phyloP scores from a whole-genome alignment of 2,888 invertebrate species.

The Drosophila acutilabella region DNA sequence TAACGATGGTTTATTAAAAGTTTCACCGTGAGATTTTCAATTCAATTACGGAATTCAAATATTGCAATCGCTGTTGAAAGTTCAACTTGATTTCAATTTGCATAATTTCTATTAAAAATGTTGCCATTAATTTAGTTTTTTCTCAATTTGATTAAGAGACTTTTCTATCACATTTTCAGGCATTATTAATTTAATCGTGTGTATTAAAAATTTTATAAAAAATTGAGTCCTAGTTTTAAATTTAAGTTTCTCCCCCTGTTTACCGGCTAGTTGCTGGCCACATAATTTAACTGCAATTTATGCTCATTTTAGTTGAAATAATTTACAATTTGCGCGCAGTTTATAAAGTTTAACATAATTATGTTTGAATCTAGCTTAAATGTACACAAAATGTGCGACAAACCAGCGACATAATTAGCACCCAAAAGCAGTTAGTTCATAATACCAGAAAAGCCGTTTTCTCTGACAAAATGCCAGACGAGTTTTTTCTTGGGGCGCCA shows the following conservation, averaged over 20 bases:
- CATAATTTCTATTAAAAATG: constrained; percentile 25
- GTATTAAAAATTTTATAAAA: constrained; percentile 5
- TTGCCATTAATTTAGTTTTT: constrained; percentile 6
- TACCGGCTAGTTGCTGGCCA: background rate
- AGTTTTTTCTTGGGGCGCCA: constrained; percentile 40
- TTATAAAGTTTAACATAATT: constrained; percentile 16
- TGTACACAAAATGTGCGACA: background rate
- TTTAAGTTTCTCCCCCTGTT: too few relatives aligned
- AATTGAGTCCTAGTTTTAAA: background rate
- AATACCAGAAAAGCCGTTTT: constrained; percentile 10
- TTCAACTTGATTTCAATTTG: constrained; percentile 19
- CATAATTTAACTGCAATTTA: background rate
- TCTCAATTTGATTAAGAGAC: background rate
- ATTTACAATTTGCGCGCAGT: constrained; percentile 5
- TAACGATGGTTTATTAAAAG: constrained; percentile 38
- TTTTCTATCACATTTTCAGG: background rate
- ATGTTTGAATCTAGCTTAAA: background rate
- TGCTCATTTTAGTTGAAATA: background rate
- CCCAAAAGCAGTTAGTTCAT: constrained; percentile 21
- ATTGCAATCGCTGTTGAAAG: constrained; percentile 11
- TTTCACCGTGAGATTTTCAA: constrained; percentile 24
- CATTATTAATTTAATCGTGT: constrained; percentile 7
- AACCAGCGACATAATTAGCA: constrained; percentile 32
- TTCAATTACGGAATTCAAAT: constrained; percentile 34
- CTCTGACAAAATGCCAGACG: constrained; percentile 49